Conservation (phyloP, 1,140 invertebrate species). For the Liolophura sinensis region DNA sequence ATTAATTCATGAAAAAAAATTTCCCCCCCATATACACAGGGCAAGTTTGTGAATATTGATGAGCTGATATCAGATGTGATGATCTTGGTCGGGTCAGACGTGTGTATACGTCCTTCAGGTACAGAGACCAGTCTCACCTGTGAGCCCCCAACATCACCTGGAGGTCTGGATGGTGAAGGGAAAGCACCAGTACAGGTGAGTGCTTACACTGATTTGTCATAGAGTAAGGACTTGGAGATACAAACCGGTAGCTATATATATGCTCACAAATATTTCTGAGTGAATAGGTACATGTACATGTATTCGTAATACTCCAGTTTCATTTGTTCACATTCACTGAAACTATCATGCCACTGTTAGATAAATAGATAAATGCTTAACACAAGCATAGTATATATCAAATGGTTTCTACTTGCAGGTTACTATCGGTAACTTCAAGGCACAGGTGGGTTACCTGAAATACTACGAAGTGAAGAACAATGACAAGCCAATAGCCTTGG, state of each 20-base stretch:
- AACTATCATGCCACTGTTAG: no score
- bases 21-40: slow-evolving; percentile 23
- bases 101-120: slow-evolving; percentile 30
- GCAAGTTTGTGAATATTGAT: slow-evolving; percentile 39
- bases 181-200: slow-evolving; percentile 42
- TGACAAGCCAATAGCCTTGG: slow-evolving; percentile 45
- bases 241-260: no score
- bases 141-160: slow-evolving; percentile 33
- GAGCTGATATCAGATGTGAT: slow-evolving; percentile 37
- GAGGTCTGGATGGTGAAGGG: slow-evolving; percentile 34
- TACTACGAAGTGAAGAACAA: slow-evolving; percentile 31
- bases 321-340: no score
- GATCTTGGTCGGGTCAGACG: slow-evolving; percentile 35
- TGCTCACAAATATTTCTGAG: no score
- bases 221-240: no score
- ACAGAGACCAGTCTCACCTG: slow-evolving; percentile 42
- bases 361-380: no score
- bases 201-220: background rate
- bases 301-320: no score
- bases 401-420: slow-evolving; percentile 29
- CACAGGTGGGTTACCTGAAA: slow-evolving; percentile 40
- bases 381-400: background rate
- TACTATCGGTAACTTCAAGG: slow-evolving; percentile 37
- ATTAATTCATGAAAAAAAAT: no score
- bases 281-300: no score